A percentile compares a stretch with the other conserved stretches of the same genome.
Conservation (phyloP, 2,113 vertebrate genomes). For the Poeciliopsis retropinna region DNA sequence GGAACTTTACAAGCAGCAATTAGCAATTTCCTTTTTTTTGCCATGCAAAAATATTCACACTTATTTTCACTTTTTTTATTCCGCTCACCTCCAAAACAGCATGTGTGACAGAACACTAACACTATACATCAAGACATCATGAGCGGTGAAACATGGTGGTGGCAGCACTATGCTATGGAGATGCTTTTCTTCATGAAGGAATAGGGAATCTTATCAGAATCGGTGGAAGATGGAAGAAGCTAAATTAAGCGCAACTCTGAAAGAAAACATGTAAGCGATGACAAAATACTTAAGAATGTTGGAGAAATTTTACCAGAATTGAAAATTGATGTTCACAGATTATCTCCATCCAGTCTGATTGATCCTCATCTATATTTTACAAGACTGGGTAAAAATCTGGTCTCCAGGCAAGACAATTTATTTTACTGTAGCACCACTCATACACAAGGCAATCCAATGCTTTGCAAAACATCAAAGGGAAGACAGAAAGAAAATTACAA, state of each 20-base stretch:
- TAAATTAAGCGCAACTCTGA: background rate
- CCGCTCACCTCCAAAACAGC: too few species aligned
- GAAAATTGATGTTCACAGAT: background rate
- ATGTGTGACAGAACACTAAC: too few species aligned
- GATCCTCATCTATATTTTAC: background rate
- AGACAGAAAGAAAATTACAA: background rate
- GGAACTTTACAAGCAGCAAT: too few species aligned
- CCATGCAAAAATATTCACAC: background rate
- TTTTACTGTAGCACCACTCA: background rate
- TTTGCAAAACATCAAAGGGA: background rate
- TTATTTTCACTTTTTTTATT: too few species aligned
- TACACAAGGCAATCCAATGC: background rate
- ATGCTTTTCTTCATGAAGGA: background rate
- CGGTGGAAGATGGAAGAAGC: background rate
- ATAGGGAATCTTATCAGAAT: background rate
- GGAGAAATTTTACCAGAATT: background rate
- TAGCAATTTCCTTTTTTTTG: too few species aligned
- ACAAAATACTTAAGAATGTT: background rate
- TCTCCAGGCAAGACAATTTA: background rate
- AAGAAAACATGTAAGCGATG: background rate
- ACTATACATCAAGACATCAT: background rate
- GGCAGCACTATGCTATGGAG: background rate
- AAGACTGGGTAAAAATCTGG: background rate
- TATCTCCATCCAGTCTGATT: background rate
- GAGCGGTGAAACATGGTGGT: background rate